Conservation (phyloP, 2,113 vertebrate genomes). For the Asarcornis scutulata region DNA sequence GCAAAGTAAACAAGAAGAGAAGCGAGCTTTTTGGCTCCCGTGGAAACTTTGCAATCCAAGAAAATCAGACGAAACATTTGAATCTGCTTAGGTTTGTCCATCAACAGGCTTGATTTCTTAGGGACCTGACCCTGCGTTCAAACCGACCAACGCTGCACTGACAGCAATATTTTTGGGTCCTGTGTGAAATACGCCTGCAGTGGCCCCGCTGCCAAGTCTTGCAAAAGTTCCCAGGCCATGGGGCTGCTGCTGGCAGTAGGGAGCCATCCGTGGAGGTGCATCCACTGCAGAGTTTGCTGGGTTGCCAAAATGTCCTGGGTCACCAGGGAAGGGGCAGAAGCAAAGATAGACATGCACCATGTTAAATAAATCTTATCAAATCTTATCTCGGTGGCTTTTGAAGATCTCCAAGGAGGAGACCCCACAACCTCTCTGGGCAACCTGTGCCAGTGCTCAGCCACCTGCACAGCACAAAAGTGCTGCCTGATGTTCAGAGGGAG, state of each 20-base stretch:
- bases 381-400: background rate
- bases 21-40: conserved; percentile 49
- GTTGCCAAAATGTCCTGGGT: background rate
- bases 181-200: conserved; percentile 63
- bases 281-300: background rate
- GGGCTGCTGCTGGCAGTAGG: background rate
- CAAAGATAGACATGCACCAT: fast-evolving
- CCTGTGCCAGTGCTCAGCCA: background rate
- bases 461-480: background rate
- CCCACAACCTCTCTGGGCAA: background rate
- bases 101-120: conserved; percentile 59
- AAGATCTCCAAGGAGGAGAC: background rate
- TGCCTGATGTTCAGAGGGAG: background rate
- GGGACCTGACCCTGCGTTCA: conserved; percentile 46
- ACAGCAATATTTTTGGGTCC: conserved; percentile 66
- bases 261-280: background rate
- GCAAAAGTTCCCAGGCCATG: conserved; percentile 67
- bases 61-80: conserved; percentile 62
- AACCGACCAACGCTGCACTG: background rate
- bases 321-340: background rate
- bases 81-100: conserved; percentile 15
- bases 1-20: conserved; percentile 49
- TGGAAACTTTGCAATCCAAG: conserved; percentile 57
- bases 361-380: background rate
- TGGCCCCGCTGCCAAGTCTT: conserved; percentile 36